Evolutionary conservation across 2,888 invertebrate genomes (phyloP), one percentile per base, ranked within the genome.

Genomic region (Nomada fucata): DNA sequence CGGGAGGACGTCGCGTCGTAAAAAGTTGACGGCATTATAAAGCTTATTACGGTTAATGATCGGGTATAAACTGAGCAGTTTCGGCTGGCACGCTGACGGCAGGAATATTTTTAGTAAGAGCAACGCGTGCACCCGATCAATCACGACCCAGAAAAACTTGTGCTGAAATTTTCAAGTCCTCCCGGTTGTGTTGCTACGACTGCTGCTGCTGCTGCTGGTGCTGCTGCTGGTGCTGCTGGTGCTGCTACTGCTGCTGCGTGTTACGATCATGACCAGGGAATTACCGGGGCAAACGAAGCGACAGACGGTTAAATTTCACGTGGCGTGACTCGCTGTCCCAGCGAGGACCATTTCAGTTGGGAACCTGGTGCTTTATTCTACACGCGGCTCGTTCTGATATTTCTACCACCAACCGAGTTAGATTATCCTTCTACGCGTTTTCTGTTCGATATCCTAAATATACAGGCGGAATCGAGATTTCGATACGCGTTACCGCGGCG

Each of bases 61-160:
- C 79, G 13, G 75, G 67, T 68, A 61, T 68, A 26, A 78, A 55
- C 52, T 52, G 44, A 23, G 67, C 47, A 44, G 55, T 61, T 67
- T 61, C 53, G 53, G 59, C 20, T 20, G 20, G 13, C 60, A 20
- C 55, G 61, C 29, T 36, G 42, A 75, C 47, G 78, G 26, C 50
- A 26, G 20, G 68, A 67, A 68, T 68, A 68, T 55, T 78, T 78
- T 78, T 63, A 69, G 79, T 63, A 61, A 63, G 55, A 63, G 53
- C 53, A 63, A 52, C 78, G 78, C 79, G 78, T 78, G 61, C 68
- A 55, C 53, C 55, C 61, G 78, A 78, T 78, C 78, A 78, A 78
- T 78, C 78, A 78, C 78, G 78, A 78, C 79, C 78, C 78, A 78
- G 79, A 78, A 78, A 78, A 78, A 78, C 68, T 79, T 78, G 20